Conservation (phyloP, 2,113 vertebrate genomes). For the Microtus oregoni region DNA sequence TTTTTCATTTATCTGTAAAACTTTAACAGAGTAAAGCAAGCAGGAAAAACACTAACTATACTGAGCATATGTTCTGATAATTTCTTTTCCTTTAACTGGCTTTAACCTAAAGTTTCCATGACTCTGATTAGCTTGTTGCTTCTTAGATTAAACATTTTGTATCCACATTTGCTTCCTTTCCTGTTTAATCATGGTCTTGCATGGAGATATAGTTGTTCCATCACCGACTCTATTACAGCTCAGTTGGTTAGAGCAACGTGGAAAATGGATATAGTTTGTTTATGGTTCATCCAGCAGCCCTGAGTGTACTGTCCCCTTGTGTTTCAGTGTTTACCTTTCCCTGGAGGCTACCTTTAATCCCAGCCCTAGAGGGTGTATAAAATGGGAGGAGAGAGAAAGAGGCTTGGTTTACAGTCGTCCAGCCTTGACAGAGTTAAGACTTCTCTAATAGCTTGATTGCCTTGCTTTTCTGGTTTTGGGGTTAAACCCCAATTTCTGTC, state of each 20-base stretch:
- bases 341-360: not conserved
- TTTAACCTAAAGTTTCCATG: not conserved
- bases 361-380: too few relatives aligned
- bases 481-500: too few relatives aligned
- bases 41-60: conserved; percentile 56
- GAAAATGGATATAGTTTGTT: not conserved
- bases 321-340: not conserved
- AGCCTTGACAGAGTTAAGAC: too few relatives aligned
- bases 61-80: conserved; percentile 55
- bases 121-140: conserved; percentile 31
- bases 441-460: too few relatives aligned
- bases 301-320: not conserved
- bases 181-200: conserved; percentile 1
- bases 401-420: too few relatives aligned
- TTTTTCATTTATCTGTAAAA: conserved; percentile 44
- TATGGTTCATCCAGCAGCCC: not conserved
- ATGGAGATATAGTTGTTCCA: not conserved
- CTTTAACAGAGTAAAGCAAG: conserved; percentile 43
- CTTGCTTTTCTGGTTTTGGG: too few relatives aligned
- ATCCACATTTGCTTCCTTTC: conserved; percentile 29
- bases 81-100: conserved; percentile 38
- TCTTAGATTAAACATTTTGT: conserved; percentile 16
- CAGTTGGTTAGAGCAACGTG: not conserved
- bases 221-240: not conserved
- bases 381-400: too few relatives aligned